phyloP scores from a whole-genome alignment of 1,140 invertebrate species.

The Odontomachus brunneus region DNA sequence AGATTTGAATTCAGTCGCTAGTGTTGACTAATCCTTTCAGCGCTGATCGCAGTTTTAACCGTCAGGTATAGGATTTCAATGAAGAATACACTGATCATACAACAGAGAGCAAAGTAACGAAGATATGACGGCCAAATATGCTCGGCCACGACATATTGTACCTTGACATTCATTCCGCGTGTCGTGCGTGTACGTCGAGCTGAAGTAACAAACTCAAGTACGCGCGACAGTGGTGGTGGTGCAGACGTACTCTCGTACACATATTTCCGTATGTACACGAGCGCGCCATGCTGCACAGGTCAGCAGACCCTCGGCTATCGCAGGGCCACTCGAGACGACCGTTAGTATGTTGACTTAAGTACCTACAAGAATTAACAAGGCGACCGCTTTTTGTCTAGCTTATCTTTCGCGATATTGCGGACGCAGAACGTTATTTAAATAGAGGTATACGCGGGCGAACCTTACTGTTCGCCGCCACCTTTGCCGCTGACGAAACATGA shows the following conservation, averaged over 20 bases:
- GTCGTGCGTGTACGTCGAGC: background rate
- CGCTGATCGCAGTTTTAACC: too few relatives aligned
- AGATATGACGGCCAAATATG: slow-evolving; percentile 53
- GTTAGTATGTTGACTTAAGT: slow-evolving; percentile 76
- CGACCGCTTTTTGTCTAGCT: slow-evolving; percentile 68
- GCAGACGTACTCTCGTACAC: slow-evolving; percentile 54
- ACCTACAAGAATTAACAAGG: slow-evolving; percentile 77
- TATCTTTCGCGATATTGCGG: slow-evolving; percentile 42
- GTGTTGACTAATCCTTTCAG: too few relatives aligned
- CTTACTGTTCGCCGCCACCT: background rate
- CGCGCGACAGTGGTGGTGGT: slow-evolving; percentile 15
- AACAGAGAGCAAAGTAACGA: slow-evolving; percentile 52
- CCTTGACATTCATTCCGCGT: slow-evolving; percentile 54
- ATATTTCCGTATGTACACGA: slow-evolving; percentile 32
- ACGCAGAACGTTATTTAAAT: slow-evolving; percentile 8
- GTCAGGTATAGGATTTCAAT: too few relatives aligned
- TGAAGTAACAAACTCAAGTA: background rate
- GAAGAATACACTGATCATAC: too few relatives aligned
- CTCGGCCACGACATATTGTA: slow-evolving; percentile 55
- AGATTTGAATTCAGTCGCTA: too few relatives aligned
- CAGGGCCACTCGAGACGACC: slow-evolving; percentile 75
- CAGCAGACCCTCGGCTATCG: slow-evolving; percentile 70
- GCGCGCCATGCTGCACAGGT: slow-evolving; percentile 27
- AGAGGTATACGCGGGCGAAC: too few relatives aligned
- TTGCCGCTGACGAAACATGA: background rate